Conservation (phyloP, 2,797 vertebrate species). For the Gallirallus australis region DNA sequence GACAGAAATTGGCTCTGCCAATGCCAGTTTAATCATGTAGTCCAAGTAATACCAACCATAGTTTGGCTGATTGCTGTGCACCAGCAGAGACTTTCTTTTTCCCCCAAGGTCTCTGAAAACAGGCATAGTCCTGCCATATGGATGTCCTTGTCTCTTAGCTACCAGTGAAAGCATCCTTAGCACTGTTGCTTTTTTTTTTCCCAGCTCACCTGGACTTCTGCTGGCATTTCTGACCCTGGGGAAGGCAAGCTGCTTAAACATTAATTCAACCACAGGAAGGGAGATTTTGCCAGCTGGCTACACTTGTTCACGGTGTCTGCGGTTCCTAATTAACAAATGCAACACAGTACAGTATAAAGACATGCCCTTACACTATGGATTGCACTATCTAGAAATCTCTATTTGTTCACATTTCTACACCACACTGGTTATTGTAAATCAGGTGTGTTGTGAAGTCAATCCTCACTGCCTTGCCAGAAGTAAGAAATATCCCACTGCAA, state of each 20-base stretch:
- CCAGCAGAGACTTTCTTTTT: neutral
- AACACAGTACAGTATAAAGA: neutral
- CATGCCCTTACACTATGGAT: neutral
- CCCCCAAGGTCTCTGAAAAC: neutral
- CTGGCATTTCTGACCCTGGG: neutral
- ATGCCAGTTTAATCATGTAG: neutral
- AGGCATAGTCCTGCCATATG: neutral
- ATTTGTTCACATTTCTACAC: neutral
- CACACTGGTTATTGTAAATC: neutral
- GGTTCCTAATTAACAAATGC: neutral
- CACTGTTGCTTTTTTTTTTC: neutral
- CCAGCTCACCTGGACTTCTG: neutral
- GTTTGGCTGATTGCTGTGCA: neutral
- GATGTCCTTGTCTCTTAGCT: neutral
- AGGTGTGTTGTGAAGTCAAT: neutral
- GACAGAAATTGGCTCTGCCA: neutral
- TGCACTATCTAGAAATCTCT: neutral
- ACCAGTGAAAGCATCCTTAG: neutral
- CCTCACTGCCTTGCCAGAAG: neutral
- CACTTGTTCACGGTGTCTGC: neutral
- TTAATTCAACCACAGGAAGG: neutral
- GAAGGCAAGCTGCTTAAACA: neutral
- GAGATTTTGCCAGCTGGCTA: neutral
- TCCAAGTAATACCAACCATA: neutral
- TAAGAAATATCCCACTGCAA: neutral